A percentile compares a stretch with the other conserved stretches of the same genome.
Evolutionary conservation across 2,888 invertebrate genomes (phyloP).

Genomic region (Lycaena phlaeas): DNA sequence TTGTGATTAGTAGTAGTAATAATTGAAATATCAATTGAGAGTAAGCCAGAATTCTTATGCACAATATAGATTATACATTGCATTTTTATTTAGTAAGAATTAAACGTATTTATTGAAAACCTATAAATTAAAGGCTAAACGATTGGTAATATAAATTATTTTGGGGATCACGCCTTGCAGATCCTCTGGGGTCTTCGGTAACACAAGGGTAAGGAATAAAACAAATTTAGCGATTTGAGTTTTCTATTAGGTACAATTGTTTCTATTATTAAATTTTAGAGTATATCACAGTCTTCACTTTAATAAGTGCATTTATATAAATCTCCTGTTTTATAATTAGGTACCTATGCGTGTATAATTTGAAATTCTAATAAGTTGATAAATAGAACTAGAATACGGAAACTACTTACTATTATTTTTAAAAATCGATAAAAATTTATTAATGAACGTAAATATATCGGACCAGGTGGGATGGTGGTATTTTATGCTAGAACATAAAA

Average conservation of each 20-base stretch:
- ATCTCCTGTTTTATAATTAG: constrained; percentile 26
- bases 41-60: too few relatives aligned
- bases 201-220: constrained; percentile 21
- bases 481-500: not conserved
- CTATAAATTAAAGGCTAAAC: too few relatives aligned
- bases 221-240: constrained; percentile 21
- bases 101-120: too few relatives aligned
- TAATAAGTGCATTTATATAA: constrained; percentile 60
- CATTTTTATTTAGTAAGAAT: too few relatives aligned
- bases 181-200: too few relatives aligned
- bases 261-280: constrained; percentile 52
- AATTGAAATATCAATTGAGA: too few relatives aligned
- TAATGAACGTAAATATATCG: constrained; percentile 19
- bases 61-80: too few relatives aligned
- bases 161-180: too few relatives aligned
- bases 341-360: constrained; percentile 22
- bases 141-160: too few relatives aligned
- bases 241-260: constrained; percentile 55
- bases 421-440: constrained; percentile 15
- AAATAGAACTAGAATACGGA: constrained; percentile 19
- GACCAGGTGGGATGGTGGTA: constrained; percentile 27
- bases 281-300: constrained; percentile 72
- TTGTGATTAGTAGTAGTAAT: too few relatives aligned
- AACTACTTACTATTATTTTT: constrained; percentile 15
- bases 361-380: constrained; percentile 21